Conservation (phyloP, 2,888 invertebrate genomes). For the Campaea margaritaria region DNA sequence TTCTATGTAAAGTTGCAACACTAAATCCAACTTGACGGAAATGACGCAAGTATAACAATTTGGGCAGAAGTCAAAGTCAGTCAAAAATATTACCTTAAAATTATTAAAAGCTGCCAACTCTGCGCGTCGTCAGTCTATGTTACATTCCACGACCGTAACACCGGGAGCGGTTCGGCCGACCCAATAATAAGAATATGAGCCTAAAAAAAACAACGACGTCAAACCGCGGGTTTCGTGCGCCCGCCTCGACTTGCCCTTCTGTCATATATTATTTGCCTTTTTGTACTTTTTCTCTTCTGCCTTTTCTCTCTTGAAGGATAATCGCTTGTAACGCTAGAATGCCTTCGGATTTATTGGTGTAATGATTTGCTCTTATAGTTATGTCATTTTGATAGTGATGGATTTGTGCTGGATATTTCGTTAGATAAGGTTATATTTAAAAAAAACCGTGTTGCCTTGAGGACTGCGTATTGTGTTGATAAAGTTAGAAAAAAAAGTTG, state of each 20-base stretch:
- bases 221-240: slow-evolving; percentile 74
- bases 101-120: slow-evolving; percentile 59
- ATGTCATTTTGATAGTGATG: slow-evolving; percentile 12
- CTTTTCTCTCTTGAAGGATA: slow-evolving; percentile 67
- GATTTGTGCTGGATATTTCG: slow-evolving; percentile 13
- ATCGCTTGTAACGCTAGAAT: slow-evolving; percentile 80
- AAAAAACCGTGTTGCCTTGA: too few species aligned
- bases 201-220: slow-evolving; percentile 80
- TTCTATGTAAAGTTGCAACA: too few species aligned
- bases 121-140: slow-evolving; percentile 64
- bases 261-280: slow-evolving; percentile 57
- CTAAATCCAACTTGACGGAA: too few species aligned
- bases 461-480: background rate
- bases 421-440: slow-evolving; percentile 3
- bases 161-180: slow-evolving; percentile 81
- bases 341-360: slow-evolving; percentile 71
- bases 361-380: slow-evolving; percentile 51
- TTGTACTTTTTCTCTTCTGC: slow-evolving; percentile 45
- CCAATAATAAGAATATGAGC: slow-evolving; percentile 83
- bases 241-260: slow-evolving; percentile 61
- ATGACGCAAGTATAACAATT: too few species aligned
- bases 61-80: too few species aligned
- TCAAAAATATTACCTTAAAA: slow-evolving; percentile 2
- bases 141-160: slow-evolving; percentile 84
- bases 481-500: too few species aligned